Conservation (phyloP, 2,113 vertebrate species). For the Alligator sinensis region DNA sequence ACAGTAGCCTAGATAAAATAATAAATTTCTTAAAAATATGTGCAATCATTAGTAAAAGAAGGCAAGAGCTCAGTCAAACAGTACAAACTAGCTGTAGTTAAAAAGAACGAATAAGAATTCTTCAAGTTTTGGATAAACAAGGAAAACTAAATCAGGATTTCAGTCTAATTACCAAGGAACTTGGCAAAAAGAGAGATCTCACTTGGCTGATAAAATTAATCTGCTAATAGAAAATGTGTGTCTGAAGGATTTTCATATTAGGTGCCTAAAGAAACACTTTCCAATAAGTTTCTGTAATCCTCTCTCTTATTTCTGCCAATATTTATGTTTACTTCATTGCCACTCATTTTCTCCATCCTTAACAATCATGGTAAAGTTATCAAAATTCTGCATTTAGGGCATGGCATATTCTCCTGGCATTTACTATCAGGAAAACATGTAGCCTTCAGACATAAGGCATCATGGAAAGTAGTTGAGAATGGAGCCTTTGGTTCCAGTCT, state of each 20-base stretch:
- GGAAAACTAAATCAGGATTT: conserved; percentile 46
- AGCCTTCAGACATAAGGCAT: background rate
- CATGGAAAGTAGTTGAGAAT: background rate
- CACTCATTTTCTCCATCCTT: conserved; percentile 41
- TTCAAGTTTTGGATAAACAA: background rate
- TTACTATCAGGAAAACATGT: conserved; percentile 24
- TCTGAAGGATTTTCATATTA: conserved; percentile 51
- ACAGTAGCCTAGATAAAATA: background rate
- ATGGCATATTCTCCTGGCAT: conserved; percentile 37
- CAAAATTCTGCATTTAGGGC: conserved; percentile 11
- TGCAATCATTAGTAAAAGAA: background rate
- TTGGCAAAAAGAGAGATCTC: background rate
- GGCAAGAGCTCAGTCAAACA: conserved; percentile 14
- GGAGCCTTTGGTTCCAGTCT: conserved; percentile 16
- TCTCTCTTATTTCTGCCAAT: conserved; percentile 38
- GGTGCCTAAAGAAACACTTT: conserved; percentile 29
- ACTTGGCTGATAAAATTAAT: background rate
- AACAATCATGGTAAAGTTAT: conserved; percentile 17
- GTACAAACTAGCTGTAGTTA: conserved; percentile 22
- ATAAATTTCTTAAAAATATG: conserved; percentile 20
- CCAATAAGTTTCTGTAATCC: conserved; percentile 22
- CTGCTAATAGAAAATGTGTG: conserved; percentile 17
- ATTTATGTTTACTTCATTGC: conserved; percentile 53
- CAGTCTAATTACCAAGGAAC: conserved; percentile 10
- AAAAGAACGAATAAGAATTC: conserved; percentile 4